Percentiles rank a stretch among this genome's conserved stretches.
phyloP scores from a whole-genome alignment of 30 jellyfish, hydroid and myxozoan genomes.

The Haliclystus octoradiatus region DNA sequence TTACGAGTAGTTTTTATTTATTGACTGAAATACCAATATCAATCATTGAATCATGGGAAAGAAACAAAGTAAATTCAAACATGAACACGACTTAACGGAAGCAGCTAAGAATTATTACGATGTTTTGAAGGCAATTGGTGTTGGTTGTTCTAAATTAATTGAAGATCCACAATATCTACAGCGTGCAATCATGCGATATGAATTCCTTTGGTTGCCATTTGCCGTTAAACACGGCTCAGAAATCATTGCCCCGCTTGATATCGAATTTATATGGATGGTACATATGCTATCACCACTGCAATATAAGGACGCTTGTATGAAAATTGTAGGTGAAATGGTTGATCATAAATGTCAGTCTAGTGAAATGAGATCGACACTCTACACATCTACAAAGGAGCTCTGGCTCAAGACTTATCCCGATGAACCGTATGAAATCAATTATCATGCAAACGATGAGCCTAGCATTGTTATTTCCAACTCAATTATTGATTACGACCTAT shows the following conservation, averaged over 20 bases:
- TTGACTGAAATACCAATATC: too few relatives aligned
- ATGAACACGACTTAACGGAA: too few relatives aligned
- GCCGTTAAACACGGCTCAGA: conserved; percentile 49
- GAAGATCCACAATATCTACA: too few relatives aligned
- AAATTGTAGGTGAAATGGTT: conserved; percentile 28
- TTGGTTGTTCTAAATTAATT: too few relatives aligned
- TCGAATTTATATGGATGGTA: conserved; percentile 69
- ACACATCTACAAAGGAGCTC: conserved; percentile 18
- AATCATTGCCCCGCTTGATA: conserved; percentile 92
- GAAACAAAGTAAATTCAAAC: too few relatives aligned
- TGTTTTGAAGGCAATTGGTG: too few relatives aligned
- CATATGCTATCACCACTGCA: conserved; percentile 77
- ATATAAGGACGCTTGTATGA: conserved; percentile 49
- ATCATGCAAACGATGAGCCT: conserved; percentile 48
- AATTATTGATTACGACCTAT: conserved; percentile 23
- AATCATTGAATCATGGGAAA: too few relatives aligned
- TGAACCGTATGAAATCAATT: conserved; percentile 43
- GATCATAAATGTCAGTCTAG: conserved; percentile 28
- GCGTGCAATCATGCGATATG: conserved; percentile 33
- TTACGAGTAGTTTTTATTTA: too few relatives aligned
- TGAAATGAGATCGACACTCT: conserved; percentile 9
- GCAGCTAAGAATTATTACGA: too few relatives aligned
- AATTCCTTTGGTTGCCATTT: conserved; percentile 63
- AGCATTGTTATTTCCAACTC: conserved; percentile 7
- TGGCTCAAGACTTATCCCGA: conserved; percentile 67